Evolutionary conservation across 2,113 vertebrate species (phyloP).

Genomic region (Glaucidium brasilianum): DNA sequence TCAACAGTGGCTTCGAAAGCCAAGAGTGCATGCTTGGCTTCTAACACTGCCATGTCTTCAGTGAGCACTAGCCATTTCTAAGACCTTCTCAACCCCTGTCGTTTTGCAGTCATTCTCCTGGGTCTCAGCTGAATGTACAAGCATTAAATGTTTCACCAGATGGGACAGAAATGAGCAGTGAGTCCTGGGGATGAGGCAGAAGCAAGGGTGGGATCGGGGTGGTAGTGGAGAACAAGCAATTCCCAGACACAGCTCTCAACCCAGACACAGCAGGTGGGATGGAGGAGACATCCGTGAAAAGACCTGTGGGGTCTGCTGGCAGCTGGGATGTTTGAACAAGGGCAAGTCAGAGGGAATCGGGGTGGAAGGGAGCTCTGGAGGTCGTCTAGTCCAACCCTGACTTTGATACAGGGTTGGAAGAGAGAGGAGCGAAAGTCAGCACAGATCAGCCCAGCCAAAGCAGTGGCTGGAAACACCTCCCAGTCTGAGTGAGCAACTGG

Average conservation of each 20-base stretch:
- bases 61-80: accelerated
- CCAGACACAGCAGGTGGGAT: background rate
- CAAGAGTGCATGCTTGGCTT: background rate
- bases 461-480: background rate
- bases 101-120: background rate
- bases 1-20: background rate
- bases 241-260: background rate
- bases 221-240: background rate
- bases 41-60: background rate
- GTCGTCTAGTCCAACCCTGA: background rate
- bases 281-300: background rate
- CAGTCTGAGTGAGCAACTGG: too few relatives aligned
- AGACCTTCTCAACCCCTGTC: background rate
- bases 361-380: background rate
- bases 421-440: background rate
- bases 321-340: background rate
- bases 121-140: background rate
- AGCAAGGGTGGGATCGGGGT: background rate
- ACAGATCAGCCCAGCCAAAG: background rate
- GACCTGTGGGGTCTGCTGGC: background rate
- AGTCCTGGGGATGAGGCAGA: background rate
- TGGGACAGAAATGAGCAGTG: background rate
- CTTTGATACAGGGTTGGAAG: background rate
- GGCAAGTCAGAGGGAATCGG: background rate
- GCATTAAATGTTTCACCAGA: background rate